Conservation (phyloP, 2,113 vertebrate genomes). For the Phyllostomus discolor region DNA sequence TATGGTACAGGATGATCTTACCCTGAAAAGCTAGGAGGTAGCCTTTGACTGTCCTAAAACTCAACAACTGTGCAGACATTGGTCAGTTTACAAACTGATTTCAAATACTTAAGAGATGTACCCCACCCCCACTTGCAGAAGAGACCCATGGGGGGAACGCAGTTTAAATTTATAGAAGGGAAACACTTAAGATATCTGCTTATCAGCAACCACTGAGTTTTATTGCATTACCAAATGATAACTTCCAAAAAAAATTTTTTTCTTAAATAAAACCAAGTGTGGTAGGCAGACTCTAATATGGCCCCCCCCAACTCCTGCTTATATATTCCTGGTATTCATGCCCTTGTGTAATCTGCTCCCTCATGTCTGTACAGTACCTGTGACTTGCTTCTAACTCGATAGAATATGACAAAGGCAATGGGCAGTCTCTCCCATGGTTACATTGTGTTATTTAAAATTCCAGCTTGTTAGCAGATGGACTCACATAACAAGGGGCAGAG, state of each 20-base stretch:
- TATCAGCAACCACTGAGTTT: not conserved
- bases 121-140: not conserved
- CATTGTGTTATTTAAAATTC: not conserved
- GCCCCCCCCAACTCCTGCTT: not conserved
- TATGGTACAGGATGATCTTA: not conserved
- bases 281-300: not conserved
- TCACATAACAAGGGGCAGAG: not conserved
- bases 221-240: not conserved
- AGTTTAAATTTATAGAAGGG: constrained; percentile 57
- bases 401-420: not conserved
- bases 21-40: not conserved
- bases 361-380: not conserved
- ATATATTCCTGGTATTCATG: not conserved
- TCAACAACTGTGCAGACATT: constrained; percentile 39
- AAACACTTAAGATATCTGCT: not conserved
- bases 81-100: constrained; percentile 54
- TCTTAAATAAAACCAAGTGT: not conserved
- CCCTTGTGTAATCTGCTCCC: not conserved
- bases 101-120: constrained; percentile 46
- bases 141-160: constrained; percentile 19
- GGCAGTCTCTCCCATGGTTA: not conserved
- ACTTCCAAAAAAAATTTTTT: not conserved
- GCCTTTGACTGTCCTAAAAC: constrained; percentile 42
- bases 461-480: not conserved
- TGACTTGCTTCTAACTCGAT: not conserved